Evolutionary conservation across 2,113 vertebrate species (phyloP), one percentile per base, ranked within the genome.

Genomic region (Todiramphus chloris): DNA sequence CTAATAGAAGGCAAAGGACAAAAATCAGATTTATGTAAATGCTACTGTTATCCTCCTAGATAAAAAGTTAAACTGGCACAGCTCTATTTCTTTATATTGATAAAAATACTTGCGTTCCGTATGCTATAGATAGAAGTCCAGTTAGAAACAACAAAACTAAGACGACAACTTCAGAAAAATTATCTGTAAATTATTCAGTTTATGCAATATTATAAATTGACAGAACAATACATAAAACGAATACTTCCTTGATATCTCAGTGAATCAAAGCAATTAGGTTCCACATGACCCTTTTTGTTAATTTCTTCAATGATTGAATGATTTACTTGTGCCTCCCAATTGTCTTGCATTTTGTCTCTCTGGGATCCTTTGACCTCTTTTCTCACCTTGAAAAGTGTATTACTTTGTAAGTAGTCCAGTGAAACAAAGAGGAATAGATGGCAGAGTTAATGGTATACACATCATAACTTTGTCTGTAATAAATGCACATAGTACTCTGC

Each of bases 1-100:
- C 90, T 96, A 97, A 94, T 83, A 95, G 70, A 95, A 89, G 59
- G 79, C 78, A 39, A 55, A 94, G 89, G 88, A 96, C 79, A 93
- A 96, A 96, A 97, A 96, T 90, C 91, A 97, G 92, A 95, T 97
- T 98, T 97, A 97, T 96, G 94, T 94, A 97, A 97, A 97, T 96
- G 30, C 19, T 46, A 56, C 60, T 87, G 35, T 87, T 96, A 87
- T 72, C 81, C 39, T 97, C 77, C 63, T 46, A 95, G 21, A 9
- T 15, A 67, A 93, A 97, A 96, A 88, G 46, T 92, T 27, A 94
- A 94, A 63, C 41, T 88, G 74, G 33, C 19, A 89, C 5, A 59
- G 6, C 5, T 75, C 10, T 74, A 1, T 27, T 79, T 84, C 16
- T 63, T 89, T 46, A 23, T 28, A 63, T 4, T 41, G 30, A 25